Evolutionary conservation across 1,140 invertebrate genomes (phyloP).

Genomic region (Drosophila neocordata): DNA sequence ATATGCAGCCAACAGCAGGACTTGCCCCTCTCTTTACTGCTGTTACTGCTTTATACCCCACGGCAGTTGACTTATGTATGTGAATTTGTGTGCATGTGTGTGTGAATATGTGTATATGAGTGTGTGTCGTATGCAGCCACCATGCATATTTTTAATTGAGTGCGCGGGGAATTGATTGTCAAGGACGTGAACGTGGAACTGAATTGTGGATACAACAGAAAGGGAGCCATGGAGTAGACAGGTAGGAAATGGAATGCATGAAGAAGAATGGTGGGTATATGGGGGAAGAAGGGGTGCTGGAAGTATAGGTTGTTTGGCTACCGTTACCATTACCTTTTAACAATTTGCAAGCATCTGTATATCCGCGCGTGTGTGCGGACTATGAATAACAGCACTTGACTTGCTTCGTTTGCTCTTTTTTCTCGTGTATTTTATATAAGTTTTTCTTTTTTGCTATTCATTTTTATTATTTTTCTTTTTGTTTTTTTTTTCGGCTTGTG

Average conservation of each 20-base stretch:
- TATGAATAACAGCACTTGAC: conserved; percentile 77
- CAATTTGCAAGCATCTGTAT: conserved; percentile 53
- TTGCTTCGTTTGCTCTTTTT: conserved; percentile 56
- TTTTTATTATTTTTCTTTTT: conserved; percentile 22
- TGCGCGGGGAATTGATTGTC: conserved; percentile 79
- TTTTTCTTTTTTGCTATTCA: conserved; percentile 13
- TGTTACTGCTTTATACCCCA: conserved; percentile 45
- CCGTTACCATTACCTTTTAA: conserved; percentile 72
- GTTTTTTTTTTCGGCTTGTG: conserved; percentile 51
- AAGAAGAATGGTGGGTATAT: conserved; percentile 7
- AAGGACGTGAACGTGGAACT: conserved; percentile 75
- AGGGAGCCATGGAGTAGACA: conserved; percentile 24
- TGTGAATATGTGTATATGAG: conserved; percentile 19
- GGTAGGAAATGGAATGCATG: conserved; percentile 1
- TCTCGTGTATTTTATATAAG: conserved; percentile 24
- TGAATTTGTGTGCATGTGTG: conserved; percentile 27
- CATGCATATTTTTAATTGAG: conserved; percentile 81
- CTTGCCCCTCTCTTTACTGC: conserved; percentile 23
- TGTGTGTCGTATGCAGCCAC: conserved; percentile 60
- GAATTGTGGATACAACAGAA: conserved; percentile 32
- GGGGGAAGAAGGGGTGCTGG: conserved; percentile 21
- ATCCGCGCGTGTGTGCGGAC: conserved; percentile 41
- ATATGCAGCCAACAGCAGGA: conserved; percentile 71
- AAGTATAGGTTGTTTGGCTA: conserved; percentile 54
- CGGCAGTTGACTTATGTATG: conserved; percentile 59